These are phyloP conservation scores for Meleagris gallopavo DNA, from an alignment of 2,113 vertebrate genomes.

Conservation along the genomic window DNA sequence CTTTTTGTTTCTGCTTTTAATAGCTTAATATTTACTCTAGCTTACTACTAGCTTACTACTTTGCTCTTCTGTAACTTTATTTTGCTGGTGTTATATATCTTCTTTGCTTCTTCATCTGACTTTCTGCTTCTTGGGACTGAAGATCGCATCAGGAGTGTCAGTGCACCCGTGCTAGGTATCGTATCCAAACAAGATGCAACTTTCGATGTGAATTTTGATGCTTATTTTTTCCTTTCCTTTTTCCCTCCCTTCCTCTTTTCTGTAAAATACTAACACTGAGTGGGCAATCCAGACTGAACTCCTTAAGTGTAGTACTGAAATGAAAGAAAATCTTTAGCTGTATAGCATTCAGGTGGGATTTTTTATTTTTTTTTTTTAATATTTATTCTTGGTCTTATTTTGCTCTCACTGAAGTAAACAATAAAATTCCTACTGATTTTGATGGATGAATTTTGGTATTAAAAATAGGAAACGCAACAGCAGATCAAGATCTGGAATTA, in stretches of 20 bases:
- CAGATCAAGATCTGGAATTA: not conserved
- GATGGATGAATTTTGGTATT: not conserved
- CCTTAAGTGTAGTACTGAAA: not conserved
- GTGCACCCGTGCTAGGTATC: slow-evolving; percentile 95
- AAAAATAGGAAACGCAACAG: not conserved
- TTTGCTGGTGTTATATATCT: slow-evolving; percentile 81
- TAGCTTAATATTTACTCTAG: not conserved
- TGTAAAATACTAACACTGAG: not conserved
- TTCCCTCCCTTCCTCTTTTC: not conserved
- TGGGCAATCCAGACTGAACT: not conserved
- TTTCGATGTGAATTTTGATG: not conserved
- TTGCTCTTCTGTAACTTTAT: slow-evolving; percentile 78
- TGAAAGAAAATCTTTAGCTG: not conserved
- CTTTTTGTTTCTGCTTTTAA: slow-evolving; percentile 73
- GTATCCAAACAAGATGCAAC: slow-evolving; percentile 76
- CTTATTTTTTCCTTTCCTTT: not conserved
- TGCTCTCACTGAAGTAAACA: not conserved
- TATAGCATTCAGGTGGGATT: not conserved
- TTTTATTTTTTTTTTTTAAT: not conserved
- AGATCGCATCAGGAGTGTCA: slow-evolving; percentile 95
- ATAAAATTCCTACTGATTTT: not conserved
- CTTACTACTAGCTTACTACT: slow-evolving; percentile 61
- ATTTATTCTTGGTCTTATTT: not conserved
- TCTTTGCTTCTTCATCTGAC: slow-evolving; percentile 80
- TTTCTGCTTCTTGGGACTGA: slow-evolving; percentile 84